Conservation (phyloP, 1,140 invertebrate genomes). For the Adoxophyes honmai region DNA sequence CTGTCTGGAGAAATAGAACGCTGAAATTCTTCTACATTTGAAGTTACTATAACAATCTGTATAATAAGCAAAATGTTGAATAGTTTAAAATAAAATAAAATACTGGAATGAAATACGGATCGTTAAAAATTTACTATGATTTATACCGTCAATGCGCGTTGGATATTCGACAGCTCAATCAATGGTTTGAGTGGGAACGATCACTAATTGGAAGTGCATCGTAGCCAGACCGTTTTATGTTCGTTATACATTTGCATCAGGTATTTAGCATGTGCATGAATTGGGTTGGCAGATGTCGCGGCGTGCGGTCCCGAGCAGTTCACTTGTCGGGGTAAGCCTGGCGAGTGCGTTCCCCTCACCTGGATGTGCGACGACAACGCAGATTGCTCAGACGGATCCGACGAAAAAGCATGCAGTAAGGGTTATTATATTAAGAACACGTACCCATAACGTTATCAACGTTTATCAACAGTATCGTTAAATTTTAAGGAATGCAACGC, state of each 20-base stretch:
- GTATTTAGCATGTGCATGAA: conserved; percentile 65
- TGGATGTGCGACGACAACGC: conserved; percentile 94
- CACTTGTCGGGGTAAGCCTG: conserved; percentile 86
- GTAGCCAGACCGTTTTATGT: neutral
- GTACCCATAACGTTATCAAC: neutral
- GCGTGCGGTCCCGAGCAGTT: conserved; percentile 92
- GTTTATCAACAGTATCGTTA: conserved; percentile 1
- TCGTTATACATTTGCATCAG: conserved; percentile 30
- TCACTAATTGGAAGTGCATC: conserved; percentile 8
- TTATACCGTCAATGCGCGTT: too few species aligned
- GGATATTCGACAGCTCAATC: neutral
- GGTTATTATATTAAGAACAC: too few species aligned
- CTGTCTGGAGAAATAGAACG: too few species aligned
- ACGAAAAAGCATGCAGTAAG: conserved; percentile 95
- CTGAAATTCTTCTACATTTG: too few species aligned
- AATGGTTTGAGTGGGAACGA: neutral
- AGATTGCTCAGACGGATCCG: conserved; percentile 93
- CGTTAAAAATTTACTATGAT: too few species aligned
- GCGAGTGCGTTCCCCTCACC: conserved; percentile 91
- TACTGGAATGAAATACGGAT: too few species aligned
- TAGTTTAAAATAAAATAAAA: too few species aligned
- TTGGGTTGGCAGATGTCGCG: conserved; percentile 82
- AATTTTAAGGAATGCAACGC: conserved; percentile 8
- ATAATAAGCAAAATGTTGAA: too few species aligned
- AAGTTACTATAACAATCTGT: too few species aligned